Evolutionary conservation across 1,140 invertebrate genomes (phyloP).

Genomic region (Heterodera carotae): DNA sequence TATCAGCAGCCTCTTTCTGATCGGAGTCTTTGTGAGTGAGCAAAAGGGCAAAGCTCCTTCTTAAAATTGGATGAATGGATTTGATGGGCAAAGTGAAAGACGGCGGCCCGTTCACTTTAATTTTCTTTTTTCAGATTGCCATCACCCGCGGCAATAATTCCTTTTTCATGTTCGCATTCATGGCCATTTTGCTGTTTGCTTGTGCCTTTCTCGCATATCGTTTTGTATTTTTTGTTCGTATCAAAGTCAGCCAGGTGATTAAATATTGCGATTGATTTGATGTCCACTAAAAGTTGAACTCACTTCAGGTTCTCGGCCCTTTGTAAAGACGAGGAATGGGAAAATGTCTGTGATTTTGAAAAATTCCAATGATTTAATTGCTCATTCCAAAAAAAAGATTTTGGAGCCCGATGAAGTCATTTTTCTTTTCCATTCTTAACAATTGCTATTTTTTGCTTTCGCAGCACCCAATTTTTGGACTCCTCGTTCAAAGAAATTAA

Average conservation of each 20-base stretch:
- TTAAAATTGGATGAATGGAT: not conserved
- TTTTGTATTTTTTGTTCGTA: constrained; percentile 42
- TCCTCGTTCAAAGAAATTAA: too few relatives aligned
- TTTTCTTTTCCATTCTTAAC: not conserved
- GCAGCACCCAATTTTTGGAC: too few relatives aligned
- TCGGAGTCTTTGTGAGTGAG: constrained; percentile 47
- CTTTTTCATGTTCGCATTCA: constrained; percentile 35
- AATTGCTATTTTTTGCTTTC: not conserved
- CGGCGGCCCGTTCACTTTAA: not conserved
- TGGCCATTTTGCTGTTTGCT: constrained; percentile 9
- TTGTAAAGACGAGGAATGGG: not conserved
- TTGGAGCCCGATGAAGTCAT: not conserved
- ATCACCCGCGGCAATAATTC: constrained; percentile 18
- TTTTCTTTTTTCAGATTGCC: constrained; percentile 31
- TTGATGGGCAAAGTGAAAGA: too few relatives aligned
- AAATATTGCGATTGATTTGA: constrained; percentile 1
- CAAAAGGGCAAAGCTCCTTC: too few relatives aligned
- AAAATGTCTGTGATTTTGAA: not conserved
- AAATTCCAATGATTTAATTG: not conserved
- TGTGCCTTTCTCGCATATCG: constrained; percentile 37
- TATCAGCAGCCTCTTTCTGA: constrained; percentile 26
- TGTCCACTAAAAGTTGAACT: not conserved
- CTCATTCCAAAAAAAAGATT: not conserved
- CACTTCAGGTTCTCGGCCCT: constrained; percentile 22
- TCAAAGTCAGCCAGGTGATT: constrained; percentile 46